Evolutionary conservation across 2,797 vertebrate genomes (phyloP), one percentile per base, ranked within the genome.

Genomic region (Acrossocheilus wenchowensis): DNA sequence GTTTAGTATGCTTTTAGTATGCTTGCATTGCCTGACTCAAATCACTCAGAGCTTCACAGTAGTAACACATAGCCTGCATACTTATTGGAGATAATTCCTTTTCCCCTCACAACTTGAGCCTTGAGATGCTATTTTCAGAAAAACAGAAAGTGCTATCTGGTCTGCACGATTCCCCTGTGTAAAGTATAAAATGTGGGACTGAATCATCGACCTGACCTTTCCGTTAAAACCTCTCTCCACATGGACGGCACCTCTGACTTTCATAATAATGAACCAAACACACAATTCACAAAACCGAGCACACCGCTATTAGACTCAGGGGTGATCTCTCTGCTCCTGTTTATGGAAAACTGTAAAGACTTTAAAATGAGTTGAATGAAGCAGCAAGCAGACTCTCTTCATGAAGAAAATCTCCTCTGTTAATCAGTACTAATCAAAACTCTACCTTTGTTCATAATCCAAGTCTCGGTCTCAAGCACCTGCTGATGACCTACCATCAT

Each of bases 201-300:
- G 91, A 92, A 92, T 91, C 86, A 89, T 83, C 86, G 88, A 90
- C 90, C 85, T 94, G 91, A 93, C 93, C 92, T 93, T 94, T 94
- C 87, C 26, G 75, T 86, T 88, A 69, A 90, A 88, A 86, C 36
- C 54, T 57, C 81, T 62, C 39, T 86, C 77, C 72, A 84, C 69
- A 85, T 81, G 75, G 81, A 30, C 11, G 1, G 0, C 30, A 54
- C 43, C 36, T 83, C 9, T 5, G 77, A 83, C 86, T 79, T 80
- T 83, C 36, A 69, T 62, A 71, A 86, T 84, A 87, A 89, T 83
- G 57, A 87, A 75, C 74, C 36, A 45, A 81, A 66, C 75, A 77
- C 77, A 15, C 43, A 57, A 68, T 87, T 87, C 86, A 57, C 66
- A 79, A 85, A 69, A 75, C 30, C 41, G 48, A 85, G 50, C 30